A percentile compares a stretch with the other conserved stretches of the same genome.
Evolutionary conservation across 2,113 vertebrate genomes (phyloP).

Genomic region (Piaya cayana): DNA sequence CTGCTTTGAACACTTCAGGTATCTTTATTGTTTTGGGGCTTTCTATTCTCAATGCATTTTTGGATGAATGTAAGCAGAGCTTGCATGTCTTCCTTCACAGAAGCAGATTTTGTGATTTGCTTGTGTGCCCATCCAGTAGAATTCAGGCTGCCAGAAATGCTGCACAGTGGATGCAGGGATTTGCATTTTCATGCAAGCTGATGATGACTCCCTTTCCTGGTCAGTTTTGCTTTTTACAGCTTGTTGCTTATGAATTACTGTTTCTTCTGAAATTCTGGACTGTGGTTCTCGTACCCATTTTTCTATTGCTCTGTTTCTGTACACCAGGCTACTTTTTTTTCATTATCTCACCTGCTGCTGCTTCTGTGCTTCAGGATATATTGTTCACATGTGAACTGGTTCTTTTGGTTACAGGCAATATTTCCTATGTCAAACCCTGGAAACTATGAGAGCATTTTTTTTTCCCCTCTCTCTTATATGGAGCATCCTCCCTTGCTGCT

Average conservation of each 20-base stretch:
- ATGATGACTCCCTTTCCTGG: background rate
- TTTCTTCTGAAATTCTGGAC: background rate
- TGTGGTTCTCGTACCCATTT: background rate
- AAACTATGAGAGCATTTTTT: background rate
- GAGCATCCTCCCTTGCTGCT: background rate
- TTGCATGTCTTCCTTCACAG: background rate
- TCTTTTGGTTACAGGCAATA: conserved; percentile 11
- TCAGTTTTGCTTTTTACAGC: background rate
- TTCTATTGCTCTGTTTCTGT: background rate
- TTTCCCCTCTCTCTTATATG: background rate
- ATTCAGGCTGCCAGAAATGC: background rate
- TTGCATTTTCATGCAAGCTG: background rate
- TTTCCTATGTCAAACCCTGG: background rate
- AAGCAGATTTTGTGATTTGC: background rate
- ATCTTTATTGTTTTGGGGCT: background rate
- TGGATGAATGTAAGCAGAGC: background rate
- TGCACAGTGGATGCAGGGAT: background rate
- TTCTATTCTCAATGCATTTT: background rate
- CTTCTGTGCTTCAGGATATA: background rate
- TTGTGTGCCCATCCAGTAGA: background rate
- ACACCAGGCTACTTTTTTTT: background rate
- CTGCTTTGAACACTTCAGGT: background rate
- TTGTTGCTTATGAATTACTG: background rate
- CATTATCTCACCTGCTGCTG: background rate
- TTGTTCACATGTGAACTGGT: background rate